These are phyloP conservation scores for Hypomecis atomaria DNA, from an alignment of 2,888 invertebrate species.

Conservation along the genomic window DNA sequence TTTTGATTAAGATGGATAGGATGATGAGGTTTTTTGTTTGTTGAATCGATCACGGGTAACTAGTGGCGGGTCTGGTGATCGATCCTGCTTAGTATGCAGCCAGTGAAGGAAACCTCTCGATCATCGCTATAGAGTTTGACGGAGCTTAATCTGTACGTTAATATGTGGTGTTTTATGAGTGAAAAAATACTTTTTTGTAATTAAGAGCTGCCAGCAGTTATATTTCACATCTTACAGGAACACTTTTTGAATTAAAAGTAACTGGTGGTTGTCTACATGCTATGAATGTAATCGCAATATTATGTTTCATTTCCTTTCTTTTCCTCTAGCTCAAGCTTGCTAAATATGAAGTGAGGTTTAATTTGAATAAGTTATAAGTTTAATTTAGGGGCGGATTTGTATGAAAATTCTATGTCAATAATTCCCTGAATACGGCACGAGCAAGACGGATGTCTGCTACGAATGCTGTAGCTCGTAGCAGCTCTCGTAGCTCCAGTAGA, in stretches of 20 bases:
- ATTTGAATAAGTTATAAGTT: no score
- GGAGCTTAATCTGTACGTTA: slow-evolving; percentile 13
- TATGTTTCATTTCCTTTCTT: no score
- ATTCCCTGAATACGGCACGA: background rate
- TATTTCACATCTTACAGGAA: no score
- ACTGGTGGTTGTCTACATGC: no score
- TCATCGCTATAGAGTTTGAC: slow-evolving; percentile 8
- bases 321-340: no score
- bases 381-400: background rate
- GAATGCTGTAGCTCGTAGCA: slow-evolving; percentile 55
- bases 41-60: slow-evolving; percentile 45
- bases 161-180: background rate
- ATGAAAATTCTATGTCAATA: background rate
- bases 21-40: slow-evolving; percentile 26
- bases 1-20: background rate
- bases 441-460: slow-evolving; percentile 30
- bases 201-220: no score
- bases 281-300: no score
- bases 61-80: slow-evolving; percentile 35
- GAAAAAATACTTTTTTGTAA: background rate
- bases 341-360: no score
- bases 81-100: slow-evolving; percentile 44
- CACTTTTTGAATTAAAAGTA: no score
- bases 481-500: slow-evolving; percentile 63
- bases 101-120: slow-evolving; percentile 25